Evolutionary conservation across 2,888 invertebrate genomes (phyloP), one percentile per base, ranked within the genome.

Genomic region (Tridacna crocea): DNA sequence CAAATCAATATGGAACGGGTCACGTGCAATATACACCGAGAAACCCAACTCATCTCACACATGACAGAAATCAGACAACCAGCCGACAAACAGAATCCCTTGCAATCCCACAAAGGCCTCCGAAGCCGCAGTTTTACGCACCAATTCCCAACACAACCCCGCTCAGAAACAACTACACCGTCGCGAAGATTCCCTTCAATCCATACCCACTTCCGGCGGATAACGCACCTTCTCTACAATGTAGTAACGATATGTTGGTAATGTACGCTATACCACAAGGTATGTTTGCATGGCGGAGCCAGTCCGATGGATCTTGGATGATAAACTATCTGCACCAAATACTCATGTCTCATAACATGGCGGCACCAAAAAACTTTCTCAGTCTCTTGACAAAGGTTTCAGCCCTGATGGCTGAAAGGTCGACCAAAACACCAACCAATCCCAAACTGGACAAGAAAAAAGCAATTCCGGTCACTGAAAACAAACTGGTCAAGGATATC

Each of bases 221-320:
- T 17, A 82, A 84, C 46, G 77, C 80, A 3, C 84, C 82, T 12
- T 82, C 84, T 13, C 24, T 87, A 17, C 65, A 75, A 65, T 87
- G 87, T 72, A 77, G 76, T 22, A 87, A 79, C 66, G 87, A 87
- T 61, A 82, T 82, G 79, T 70, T 87, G 0, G 82, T 87, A 13
- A 79, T 87, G 80, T 87, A 78, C 47, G 87, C 84, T 24, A 83
- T 84, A n/a, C 87, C 87, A 0, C 80, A 83, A 15, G 82, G 82
- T 8, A 75, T 72, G 72, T 87, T 77, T 58, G 87, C 87, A 0
- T 87, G 85, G 85, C 82, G 87, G 27, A 82, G 79, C 73, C 78
- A 77, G 17, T 65, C 58, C 13, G 84, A 82, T 19, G 87, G 88
- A 12, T 85, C 86, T 0, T 82, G 84, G 82, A 86, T 87, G 87